phyloP scores from a whole-genome alignment of 2,888 invertebrate genomes.

The Drosophila atroscutellata region DNA sequence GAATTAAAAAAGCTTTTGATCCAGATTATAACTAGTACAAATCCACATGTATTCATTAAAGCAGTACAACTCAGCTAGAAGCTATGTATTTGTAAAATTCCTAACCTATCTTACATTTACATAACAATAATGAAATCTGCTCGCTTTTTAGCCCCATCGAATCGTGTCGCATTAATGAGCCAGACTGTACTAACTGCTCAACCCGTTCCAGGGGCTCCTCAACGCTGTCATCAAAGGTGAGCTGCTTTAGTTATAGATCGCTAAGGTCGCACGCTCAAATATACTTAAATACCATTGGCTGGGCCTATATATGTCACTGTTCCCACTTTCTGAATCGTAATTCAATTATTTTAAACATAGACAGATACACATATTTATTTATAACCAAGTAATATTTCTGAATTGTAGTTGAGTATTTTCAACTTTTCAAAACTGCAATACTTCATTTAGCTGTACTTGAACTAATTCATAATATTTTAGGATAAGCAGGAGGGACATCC shows the following conservation, averaged over 20 bases:
- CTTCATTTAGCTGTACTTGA: neutral
- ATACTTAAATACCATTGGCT: neutral
- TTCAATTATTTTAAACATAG: neutral
- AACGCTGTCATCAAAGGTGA: constrained; percentile 86
- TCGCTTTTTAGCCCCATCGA: constrained; percentile 87
- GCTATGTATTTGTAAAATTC: constrained; percentile 20
- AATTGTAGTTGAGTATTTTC: neutral
- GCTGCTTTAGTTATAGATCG: constrained; percentile 9
- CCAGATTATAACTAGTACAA: neutral
- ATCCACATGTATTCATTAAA: neutral
- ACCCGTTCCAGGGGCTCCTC: constrained; percentile 87
- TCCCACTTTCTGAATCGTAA: neutral
- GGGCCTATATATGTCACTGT: neutral
- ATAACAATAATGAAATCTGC: neutral
- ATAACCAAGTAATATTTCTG: neutral
- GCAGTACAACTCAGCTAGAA: constrained; percentile 2
- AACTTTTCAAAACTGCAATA: neutral
- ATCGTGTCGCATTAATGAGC: constrained; percentile 88
- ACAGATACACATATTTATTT: neutral
- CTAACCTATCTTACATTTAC: neutral
- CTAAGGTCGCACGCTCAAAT: constrained; percentile 6
- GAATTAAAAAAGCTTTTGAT: constrained; percentile 2
- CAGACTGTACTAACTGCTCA: constrained; percentile 89
- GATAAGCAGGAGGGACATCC: constrained; percentile 88
- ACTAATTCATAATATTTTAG: constrained; percentile 81